These are phyloP conservation scores for Daubentonia madagascariensis DNA, from an alignment of 2,113 vertebrate genomes.

Conservation along the genomic window DNA sequence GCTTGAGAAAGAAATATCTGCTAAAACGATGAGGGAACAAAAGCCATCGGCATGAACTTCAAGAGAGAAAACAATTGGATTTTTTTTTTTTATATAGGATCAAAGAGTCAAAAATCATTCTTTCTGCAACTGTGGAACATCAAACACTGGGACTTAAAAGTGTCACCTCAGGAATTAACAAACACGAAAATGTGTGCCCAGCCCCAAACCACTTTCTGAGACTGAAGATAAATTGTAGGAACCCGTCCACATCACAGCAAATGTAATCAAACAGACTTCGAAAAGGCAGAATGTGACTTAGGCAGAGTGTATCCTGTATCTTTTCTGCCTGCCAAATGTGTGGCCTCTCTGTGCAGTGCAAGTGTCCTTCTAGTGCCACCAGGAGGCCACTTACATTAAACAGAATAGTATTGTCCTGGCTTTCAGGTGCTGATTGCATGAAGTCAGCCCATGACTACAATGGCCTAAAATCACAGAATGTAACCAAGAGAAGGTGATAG, in stretches of 20 bases:
- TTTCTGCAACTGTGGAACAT: background rate
- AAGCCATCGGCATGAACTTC: background rate
- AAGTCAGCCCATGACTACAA: background rate
- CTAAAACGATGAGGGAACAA: background rate
- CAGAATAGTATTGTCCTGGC: background rate
- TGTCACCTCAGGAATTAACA: conserved; percentile 42
- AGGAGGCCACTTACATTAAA: background rate
- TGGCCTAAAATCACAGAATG: background rate
- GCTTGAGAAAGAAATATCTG: background rate
- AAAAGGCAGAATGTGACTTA: background rate
- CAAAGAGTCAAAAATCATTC: conserved; percentile 43
- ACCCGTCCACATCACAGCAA: background rate
- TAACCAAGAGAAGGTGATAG: background rate
- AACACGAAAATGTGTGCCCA: background rate
- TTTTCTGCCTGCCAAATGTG: conserved; percentile 37
- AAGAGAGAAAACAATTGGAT: background rate
- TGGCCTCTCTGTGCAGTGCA: background rate
- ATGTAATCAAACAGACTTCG: background rate
- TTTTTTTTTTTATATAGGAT: conserved; percentile 31
- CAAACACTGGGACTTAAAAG: conserved; percentile 30
- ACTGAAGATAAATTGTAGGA: background rate
- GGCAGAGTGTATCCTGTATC: background rate
- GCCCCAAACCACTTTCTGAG: background rate
- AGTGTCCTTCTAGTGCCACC: background rate
- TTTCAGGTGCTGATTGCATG: background rate